phyloP scores from a whole-genome alignment of 2,888 invertebrate genomes.

The Mamestra brassicae region DNA sequence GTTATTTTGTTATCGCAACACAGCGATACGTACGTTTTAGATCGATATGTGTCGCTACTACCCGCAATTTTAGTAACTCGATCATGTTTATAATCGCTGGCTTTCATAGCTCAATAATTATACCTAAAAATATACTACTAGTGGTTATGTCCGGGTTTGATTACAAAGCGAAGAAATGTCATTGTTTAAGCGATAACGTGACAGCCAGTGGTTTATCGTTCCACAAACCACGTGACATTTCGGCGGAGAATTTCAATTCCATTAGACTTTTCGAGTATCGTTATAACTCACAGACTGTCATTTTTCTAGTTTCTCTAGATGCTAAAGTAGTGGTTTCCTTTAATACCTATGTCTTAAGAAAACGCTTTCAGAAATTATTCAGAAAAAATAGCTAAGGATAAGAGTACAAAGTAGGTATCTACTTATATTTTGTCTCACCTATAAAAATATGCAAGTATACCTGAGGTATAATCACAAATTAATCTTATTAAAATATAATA shows the following conservation, averaged over 20 bases:
- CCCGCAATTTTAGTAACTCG: conserved; percentile 41
- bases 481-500: conserved; percentile 7
- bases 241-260: neutral
- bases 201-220: neutral
- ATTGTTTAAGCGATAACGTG: neutral
- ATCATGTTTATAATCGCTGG: conserved; percentile 25
- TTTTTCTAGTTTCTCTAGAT: too few relatives aligned
- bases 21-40: conserved; percentile 50
- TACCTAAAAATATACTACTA: neutral
- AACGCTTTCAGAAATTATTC: too few relatives aligned
- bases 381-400: too few relatives aligned
- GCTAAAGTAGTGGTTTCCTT: too few relatives aligned
- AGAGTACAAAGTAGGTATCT: too few relatives aligned
- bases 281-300: too few relatives aligned
- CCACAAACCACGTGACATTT: neutral
- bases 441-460: conserved; percentile 7
- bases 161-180: neutral
- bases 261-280: neutral
- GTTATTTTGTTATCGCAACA: conserved; percentile 64
- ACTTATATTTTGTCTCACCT: too few relatives aligned
- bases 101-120: conserved; percentile 33
- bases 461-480: neutral
- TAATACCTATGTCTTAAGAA: too few relatives aligned
- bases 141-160: conserved; percentile 4
- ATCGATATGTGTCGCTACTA: conserved; percentile 50